Base-by-base conservation (phyloP, 2,888 invertebrate genomes). In the Epistrophe grossulariae region DNA sequence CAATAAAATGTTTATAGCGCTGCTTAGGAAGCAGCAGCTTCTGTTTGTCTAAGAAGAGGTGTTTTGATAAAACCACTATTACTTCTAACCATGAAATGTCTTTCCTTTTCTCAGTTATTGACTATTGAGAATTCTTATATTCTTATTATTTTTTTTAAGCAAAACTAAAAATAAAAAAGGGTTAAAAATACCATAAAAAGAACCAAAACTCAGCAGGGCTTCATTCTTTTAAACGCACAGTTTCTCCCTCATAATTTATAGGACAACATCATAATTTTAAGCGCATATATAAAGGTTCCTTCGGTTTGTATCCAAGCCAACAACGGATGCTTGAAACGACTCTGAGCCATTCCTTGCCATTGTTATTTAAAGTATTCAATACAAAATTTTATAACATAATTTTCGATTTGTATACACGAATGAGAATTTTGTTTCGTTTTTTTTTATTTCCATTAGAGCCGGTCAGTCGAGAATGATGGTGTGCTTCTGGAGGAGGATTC, bases 351-450 rank as follows among this genome's bases (percentile, higher is more conserved):
- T 60, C 38, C 60, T 50, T 66, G 71, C 71, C 72, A 84, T 84
- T 84, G 81, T 81, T 77, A 52, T 72, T 59, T 31, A 81, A 77
- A 60, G 68, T 60, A 57, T 81, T 85, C 81, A 85, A 78, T 81
- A 85, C 77, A 85, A 81, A 77, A 59, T 81, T 84, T 81, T 81
- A 84, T 84, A 84, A 84, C 84, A 84, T 81, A 84, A 84, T 84
- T 81, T 85, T 81, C 81, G 84, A 85, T 81, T 77, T 78, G 72
- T 85, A 78, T 77, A 68, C 52, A 24, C 59, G 72, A 72, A 60
- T 8, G 70, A 57, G 59, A 24, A 28, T n/a, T 48, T 48, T 62
- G 24, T 40, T 38, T 11, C 11, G 0, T 43, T 19, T 9, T 35
- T 35, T 11, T 11, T 31, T 19, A 24, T 62, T 62, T 62, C 24